A percentile compares a stretch with the other conserved stretches of the same genome.
Evolutionary conservation across 2,888 invertebrate species (phyloP).

Genomic region (Pterostichus madidus): DNA sequence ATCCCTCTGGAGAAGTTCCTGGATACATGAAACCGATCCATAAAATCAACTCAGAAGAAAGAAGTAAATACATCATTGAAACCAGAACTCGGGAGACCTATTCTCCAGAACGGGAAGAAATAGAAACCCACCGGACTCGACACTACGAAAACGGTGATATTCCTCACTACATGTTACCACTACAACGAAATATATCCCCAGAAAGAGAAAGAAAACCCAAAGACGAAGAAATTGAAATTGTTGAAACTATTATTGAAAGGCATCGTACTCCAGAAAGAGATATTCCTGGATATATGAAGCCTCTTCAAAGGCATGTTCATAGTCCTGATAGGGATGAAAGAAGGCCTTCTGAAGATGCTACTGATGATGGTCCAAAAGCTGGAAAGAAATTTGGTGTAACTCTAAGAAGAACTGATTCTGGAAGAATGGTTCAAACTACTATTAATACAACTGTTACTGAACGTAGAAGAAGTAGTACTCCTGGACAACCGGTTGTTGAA

Average conservation of each 20-base stretch:
- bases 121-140: constrained; percentile 19
- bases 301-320: constrained; percentile 51
- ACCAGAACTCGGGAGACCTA: constrained; percentile 12
- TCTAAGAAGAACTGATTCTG: constrained; percentile 80
- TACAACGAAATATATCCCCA: constrained; percentile 71
- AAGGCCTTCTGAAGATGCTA: not conserved
- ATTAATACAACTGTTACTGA: constrained; percentile 74
- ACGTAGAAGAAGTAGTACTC: constrained; percentile 77
- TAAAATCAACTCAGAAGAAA: constrained; percentile 47
- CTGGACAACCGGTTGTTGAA: constrained; percentile 82
- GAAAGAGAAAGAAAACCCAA: constrained; percentile 68
- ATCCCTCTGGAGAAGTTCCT: constrained; percentile 13
- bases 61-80: constrained; percentile 45
- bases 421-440: constrained; percentile 77
- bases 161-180: constrained; percentile 74
- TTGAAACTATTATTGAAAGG: constrained; percentile 68
- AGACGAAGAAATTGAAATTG: constrained; percentile 39
- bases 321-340: constrained; percentile 46
- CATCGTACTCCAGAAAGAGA: constrained; percentile 66
- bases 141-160: constrained; percentile 70
- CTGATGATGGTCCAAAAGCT: constrained; percentile 71
- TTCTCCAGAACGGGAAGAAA: constrained; percentile 50
- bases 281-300: constrained; percentile 68
- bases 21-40: constrained; percentile 60
- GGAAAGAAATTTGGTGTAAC: constrained; percentile 85